Base-by-base conservation (phyloP, 2,113 vertebrate species). In the Larimichthys polyactis region DNA sequence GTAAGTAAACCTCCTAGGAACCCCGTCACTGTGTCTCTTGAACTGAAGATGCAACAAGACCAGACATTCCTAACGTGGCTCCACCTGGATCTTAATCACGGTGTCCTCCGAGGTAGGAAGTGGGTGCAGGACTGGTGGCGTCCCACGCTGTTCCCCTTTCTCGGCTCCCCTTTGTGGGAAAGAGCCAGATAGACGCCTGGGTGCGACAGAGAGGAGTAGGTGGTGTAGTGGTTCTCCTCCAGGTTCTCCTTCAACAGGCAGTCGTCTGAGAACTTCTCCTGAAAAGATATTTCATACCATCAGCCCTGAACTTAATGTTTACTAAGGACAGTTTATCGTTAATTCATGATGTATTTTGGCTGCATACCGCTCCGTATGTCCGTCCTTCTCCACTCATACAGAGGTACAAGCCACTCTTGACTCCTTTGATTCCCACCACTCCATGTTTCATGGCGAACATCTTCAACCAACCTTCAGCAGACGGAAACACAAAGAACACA, bases 221-320 rank as follows among this genome's bases (percentile, higher is more conserved):
- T 95, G 64, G 81, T 95, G 83, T 95, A 95, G 67, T 92, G 88
- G 22, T 94, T 95, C 75, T 95, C 93, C 75, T 95, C 91, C 79
- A 95, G 68, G 20, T 49, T 89, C 88, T 95, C 95, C 57, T 92
- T 92, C 69, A 95, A 83, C 49, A 93, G 81, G 54, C 95, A 95
- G 43, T 94, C 85, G 2, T 90, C 82, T 19, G 92, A 92, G 57
- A 95, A 95, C 9, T 57, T 10, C 46, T 82, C 86, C 95, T 95
- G 79, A 3, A 83, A 71, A 52, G 4, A 80, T 11, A 46, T 46
- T 46, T 40, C 36, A 40, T 40, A 40, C 36, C 36, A 40, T 40
- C 36, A 49, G 40, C 32, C 17, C 12, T n/a, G 49, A 9, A 15
- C 11, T 36, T 3, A 19, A 2, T 46, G 43, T 66, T 58, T 4